Evolutionary conservation across 2,113 vertebrate species (phyloP).

Genomic region (Steatornis caripensis): DNA sequence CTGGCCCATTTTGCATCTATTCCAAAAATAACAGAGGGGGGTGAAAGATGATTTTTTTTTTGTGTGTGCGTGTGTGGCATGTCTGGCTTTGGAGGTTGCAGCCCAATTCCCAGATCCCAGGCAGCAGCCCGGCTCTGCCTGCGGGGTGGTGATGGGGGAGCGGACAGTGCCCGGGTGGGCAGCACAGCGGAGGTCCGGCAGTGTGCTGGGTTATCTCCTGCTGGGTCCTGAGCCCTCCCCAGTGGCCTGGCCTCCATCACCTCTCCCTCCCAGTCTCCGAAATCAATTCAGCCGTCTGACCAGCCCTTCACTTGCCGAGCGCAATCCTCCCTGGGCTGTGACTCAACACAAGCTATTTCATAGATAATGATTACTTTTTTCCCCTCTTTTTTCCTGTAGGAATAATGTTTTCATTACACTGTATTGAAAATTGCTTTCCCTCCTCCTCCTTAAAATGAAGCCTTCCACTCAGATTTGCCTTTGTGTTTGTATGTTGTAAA

Average conservation of each 20-base stretch:
- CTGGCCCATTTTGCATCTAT: background rate
- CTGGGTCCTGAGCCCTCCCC: background rate
- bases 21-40: background rate
- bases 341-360: slow-evolving; percentile 22
- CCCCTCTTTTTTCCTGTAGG: background rate
- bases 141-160: background rate
- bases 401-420: slow-evolving; percentile 19
- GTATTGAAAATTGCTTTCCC: slow-evolving; percentile 26
- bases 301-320: accelerated
- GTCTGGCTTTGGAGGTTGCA: background rate
- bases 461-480: slow-evolving; percentile 22
- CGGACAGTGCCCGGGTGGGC: background rate
- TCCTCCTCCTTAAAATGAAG: slow-evolving; percentile 38
- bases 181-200: background rate
- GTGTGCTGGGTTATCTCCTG: background rate
- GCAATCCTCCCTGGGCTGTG: background rate
- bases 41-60: background rate
- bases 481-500: slow-evolving; percentile 9
- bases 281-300: background rate
- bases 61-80: no score
- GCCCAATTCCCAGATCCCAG: background rate
- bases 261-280: background rate
- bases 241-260: background rate
- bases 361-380: slow-evolving; percentile 18
- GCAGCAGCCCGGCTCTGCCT: background rate